Conservation (phyloP, 64 coral and sea anemone genomes). For the Hydrozoanthus tunicans region DNA sequence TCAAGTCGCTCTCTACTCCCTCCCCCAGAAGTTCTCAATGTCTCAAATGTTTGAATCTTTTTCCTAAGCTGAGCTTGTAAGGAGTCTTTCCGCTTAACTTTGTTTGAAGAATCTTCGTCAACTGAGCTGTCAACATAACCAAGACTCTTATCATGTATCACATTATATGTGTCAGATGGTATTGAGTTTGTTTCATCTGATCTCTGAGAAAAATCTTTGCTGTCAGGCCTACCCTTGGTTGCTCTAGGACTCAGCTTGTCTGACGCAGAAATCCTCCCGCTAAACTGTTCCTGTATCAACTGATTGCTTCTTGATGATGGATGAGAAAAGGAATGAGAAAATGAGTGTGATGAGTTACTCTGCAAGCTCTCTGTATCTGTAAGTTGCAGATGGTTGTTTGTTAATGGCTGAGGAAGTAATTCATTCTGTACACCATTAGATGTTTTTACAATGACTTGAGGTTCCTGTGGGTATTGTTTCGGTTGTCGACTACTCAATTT, state of each 20-base stretch:
- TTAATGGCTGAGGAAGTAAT: not conserved
- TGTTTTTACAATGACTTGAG: not conserved
- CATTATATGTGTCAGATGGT: not conserved
- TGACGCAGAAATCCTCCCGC: not conserved
- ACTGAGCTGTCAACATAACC: constrained; percentile 76
- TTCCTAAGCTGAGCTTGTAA: constrained; percentile 80
- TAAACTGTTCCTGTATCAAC: not conserved
- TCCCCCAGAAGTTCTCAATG: constrained; percentile 4
- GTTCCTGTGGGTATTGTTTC: constrained; percentile 9
- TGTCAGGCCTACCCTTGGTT: not conserved
- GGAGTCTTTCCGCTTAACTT: constrained; percentile 77
- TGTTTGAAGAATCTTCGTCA: constrained; percentile 50
- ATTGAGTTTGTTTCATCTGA: constrained; percentile 1
- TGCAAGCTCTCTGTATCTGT: constrained; percentile 83
- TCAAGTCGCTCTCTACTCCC: constrained; percentile 53
- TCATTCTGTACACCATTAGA: constrained; percentile 11
- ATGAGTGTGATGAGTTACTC: constrained; percentile 77
- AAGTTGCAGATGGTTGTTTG: not conserved
- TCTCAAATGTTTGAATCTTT: constrained; percentile 73
- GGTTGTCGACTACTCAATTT: constrained; percentile 3
- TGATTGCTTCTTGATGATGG: constrained; percentile 10
- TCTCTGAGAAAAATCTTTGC: not conserved
- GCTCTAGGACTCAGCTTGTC: constrained; percentile 41
- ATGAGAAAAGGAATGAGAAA: constrained; percentile 67
- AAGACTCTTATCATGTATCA: constrained; percentile 52